These are phyloP conservation scores for Sander vitreus DNA, from an alignment of 2,113 vertebrate genomes.

Conservation along the genomic window DNA sequence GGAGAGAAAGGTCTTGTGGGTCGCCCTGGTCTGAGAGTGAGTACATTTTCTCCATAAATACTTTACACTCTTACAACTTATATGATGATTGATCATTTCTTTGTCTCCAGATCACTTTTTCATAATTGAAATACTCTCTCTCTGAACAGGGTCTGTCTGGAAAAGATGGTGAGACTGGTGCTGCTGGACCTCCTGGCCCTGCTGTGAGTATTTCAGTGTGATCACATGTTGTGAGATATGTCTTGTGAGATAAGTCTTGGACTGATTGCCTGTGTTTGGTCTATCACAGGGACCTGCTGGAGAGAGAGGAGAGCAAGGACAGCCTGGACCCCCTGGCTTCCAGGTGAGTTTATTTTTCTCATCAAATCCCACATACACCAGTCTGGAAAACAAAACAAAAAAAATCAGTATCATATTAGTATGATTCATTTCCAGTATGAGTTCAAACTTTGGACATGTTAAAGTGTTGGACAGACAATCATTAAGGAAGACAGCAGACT, in stretches of 20 bases:
- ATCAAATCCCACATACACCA: conserved; percentile 2
- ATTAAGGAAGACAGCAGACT: not conserved
- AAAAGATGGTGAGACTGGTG: conserved; percentile 97
- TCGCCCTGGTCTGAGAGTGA: conserved; percentile 92
- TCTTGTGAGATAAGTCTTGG: not conserved
- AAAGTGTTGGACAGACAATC: not conserved
- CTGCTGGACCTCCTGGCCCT: conserved; percentile 90
- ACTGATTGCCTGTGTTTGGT: conserved; percentile 9
- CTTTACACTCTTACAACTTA: not conserved
- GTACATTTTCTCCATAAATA: conserved; percentile 50
- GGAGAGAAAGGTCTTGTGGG: conserved; percentile 96
- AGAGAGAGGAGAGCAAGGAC: conserved; percentile 97
- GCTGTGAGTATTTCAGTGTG: conserved; percentile 86
- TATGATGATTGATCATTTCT: not conserved
- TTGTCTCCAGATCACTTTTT: not conserved
- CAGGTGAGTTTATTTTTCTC: conserved; percentile 85
- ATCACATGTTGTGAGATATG: not conserved
- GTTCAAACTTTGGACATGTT: not conserved
- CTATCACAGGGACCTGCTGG: conserved; percentile 89
- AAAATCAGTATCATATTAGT: not conserved
- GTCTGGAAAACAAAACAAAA: not conserved
- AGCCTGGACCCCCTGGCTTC: conserved; percentile 94
- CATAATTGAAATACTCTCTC: conserved; percentile 10
- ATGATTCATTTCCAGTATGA: not conserved
- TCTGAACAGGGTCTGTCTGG: conserved; percentile 91